These are phyloP conservation scores for Phyllotis vaccarum DNA, from an alignment of 2,797 vertebrate species.

Conservation along the genomic window DNA sequence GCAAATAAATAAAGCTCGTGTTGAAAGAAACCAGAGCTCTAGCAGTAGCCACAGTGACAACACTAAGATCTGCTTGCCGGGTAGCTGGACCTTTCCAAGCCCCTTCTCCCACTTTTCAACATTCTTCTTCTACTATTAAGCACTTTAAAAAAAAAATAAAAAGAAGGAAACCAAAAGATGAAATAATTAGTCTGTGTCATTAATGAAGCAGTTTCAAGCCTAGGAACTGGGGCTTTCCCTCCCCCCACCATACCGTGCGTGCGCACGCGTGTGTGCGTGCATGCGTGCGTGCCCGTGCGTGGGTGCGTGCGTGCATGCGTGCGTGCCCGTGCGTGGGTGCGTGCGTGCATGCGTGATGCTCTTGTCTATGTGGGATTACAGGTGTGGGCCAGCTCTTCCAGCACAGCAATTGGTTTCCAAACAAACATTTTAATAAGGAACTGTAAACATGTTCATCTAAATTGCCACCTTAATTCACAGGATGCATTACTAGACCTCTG, in stretches of 20 bases:
- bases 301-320: background rate
- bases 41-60: background rate
- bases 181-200: background rate
- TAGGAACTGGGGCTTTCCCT: background rate
- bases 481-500: background rate
- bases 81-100: background rate
- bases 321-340: background rate
- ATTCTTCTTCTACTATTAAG: background rate
- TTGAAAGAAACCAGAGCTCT: background rate
- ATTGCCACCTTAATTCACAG: background rate
- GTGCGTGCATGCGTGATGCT: background rate
- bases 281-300: background rate
- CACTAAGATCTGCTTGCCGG: background rate
- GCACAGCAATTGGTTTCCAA: background rate
- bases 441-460: background rate
- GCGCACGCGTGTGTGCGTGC: too few relatives aligned
- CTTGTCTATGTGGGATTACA: background rate
- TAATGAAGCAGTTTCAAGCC: background rate
- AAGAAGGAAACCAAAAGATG: background rate
- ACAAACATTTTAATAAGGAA: background rate
- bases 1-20: background rate
- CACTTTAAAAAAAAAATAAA: conserved; percentile 50
- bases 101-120: background rate
- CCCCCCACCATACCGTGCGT: background rate
- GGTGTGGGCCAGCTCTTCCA: too few relatives aligned